Evolutionary conservation across 2,888 invertebrate genomes (phyloP).

Genomic region (Xestia rhomboidea): DNA sequence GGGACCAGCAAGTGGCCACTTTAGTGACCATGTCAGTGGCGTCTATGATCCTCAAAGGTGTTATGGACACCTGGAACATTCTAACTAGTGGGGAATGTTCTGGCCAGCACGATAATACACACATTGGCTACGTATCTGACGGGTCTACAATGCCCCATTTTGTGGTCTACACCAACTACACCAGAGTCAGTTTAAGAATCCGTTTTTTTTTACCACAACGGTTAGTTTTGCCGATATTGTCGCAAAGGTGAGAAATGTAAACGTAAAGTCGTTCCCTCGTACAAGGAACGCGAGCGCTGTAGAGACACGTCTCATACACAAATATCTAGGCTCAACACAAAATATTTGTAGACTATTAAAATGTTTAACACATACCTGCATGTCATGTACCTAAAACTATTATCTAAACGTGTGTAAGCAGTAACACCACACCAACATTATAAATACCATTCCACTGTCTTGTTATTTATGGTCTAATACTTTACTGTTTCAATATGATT

Average conservation of each 20-base stretch:
- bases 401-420: neutral
- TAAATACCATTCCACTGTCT: no score
- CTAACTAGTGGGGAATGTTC: neutral
- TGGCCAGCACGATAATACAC: no score
- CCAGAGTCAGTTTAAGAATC: slow-evolving; percentile 7
- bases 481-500: no score
- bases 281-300: neutral
- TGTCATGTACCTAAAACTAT: neutral
- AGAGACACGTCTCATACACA: slow-evolving; percentile 3
- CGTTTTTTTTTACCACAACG: neutral
- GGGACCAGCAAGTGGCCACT: neutral
- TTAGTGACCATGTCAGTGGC: neutral
- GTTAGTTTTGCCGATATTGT: slow-evolving; percentile 11
- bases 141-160: neutral
- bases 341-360: slow-evolving; percentile 14
- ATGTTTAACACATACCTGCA: neutral
- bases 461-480: no score
- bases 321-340: slow-evolving; percentile 29
- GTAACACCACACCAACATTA: no score
- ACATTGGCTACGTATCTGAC: neutral
- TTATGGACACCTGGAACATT: neutral
- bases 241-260: slow-evolving; percentile 5
- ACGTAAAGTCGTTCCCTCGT: neutral
- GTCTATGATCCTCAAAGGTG: neutral
- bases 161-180: slow-evolving; percentile 18